phyloP scores from a whole-genome alignment of 2,797 vertebrate genomes.

The Sebastes trivittatus region DNA sequence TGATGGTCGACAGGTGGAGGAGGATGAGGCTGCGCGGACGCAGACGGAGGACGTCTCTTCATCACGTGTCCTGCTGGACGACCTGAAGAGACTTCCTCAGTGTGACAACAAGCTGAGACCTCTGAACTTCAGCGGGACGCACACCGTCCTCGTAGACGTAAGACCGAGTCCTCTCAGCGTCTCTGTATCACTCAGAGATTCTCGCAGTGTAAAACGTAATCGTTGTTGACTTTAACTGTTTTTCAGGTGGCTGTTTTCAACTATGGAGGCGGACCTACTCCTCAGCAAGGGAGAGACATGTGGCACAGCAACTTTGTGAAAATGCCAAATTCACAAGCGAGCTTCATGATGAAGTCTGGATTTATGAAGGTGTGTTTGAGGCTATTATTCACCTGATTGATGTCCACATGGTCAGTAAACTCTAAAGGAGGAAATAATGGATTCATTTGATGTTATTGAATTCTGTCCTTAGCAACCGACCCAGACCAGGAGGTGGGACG shows the following conservation, averaged over 20 bases:
- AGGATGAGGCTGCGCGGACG: fast-evolving
- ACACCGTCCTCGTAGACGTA: constrained; percentile 75
- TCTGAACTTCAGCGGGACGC: fast-evolving
- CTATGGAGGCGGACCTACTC: fast-evolving
- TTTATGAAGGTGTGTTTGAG: fast-evolving
- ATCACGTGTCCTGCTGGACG: background rate
- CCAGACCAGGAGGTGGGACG: constrained; percentile 22
- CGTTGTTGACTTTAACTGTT: background rate
- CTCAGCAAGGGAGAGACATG: background rate
- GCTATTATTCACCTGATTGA: background rate
- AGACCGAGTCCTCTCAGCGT: constrained; percentile 3
- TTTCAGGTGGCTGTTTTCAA: constrained; percentile 35
- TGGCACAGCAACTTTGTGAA: constrained; percentile 70
- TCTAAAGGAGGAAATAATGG: background rate
- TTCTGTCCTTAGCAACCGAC: fast-evolving
- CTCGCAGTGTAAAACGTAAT: too few species aligned
- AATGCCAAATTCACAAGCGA: constrained; percentile 57
- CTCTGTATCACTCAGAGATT: too few species aligned
- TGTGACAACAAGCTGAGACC: background rate
- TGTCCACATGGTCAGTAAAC: background rate
- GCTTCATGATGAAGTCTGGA: background rate
- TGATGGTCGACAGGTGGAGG: fast-evolving
- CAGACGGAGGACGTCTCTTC: fast-evolving
- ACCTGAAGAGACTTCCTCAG: constrained; percentile 35
- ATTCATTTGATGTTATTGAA: background rate